Evolutionary conservation across 1,140 invertebrate species (phyloP), one percentile per base, ranked within the genome.

Genomic region (Lysiphlebus fabarum): DNA sequence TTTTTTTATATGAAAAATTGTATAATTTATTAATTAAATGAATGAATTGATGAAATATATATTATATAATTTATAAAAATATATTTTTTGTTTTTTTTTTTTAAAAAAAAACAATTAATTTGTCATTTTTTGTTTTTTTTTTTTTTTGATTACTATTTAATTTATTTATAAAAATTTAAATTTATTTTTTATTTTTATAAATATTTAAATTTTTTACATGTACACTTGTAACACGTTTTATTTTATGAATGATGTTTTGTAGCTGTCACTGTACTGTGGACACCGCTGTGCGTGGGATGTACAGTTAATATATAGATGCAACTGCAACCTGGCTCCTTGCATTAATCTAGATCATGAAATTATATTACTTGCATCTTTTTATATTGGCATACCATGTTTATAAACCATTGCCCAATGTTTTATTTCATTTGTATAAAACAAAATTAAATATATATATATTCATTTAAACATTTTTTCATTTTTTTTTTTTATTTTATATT

Each of bases 281-380:
- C 65, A 67, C 66, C 64, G 63, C 59, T 64, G 64, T 56, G 70
- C 69, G 71, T 71, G 65, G 68, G 71, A 67, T 61, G 68, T 44
- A 62, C 17, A n/a, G n/a, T n/a, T n/a, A n/a, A n/a, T n/a, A n/a
- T 26, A 41, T 68, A 67, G 65, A 68, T 67, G 67, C n/a, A n/a
- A 66, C 68, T 66, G 59, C 62, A 66, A 62, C 65, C 57, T 42
- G 40, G 58, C 62, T 57, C 61, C 43, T 58, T 58, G 65, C 73
- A 75, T 75, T 76, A 75, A 77, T 77, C 71, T 75, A 70, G 73
- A 77, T 75, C 72, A 70, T 65, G 62, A 63, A 65, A 69, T 65
- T 71, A 71, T 69, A 70, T 69, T 66, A 67, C 59, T 58, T 44
- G 42, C 53, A 55, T 56, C 63, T 66, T 70, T 63, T 69, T 68